These are phyloP conservation scores for Calypte anna DNA, from an alignment of 2,113 vertebrate species.

Conservation along the genomic window DNA sequence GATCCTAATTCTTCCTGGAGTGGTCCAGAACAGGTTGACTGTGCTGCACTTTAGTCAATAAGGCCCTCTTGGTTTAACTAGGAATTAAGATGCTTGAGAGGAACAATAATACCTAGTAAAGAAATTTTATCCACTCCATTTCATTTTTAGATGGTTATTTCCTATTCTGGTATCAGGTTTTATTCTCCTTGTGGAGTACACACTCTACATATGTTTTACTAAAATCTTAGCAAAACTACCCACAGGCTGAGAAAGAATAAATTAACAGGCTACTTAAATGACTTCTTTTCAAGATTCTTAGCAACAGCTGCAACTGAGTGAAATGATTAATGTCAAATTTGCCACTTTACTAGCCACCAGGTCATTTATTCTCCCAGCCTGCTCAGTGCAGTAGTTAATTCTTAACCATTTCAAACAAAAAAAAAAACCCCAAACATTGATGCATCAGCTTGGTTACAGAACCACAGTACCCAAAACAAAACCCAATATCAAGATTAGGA, in stretches of 20 bases:
- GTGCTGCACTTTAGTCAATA: neutral
- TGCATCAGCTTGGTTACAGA: neutral
- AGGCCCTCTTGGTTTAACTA: neutral
- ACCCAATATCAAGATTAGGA: neutral
- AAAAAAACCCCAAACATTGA: neutral
- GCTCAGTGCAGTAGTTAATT: neutral
- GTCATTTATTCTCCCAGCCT: neutral
- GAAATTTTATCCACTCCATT: neutral
- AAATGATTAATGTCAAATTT: constrained; percentile 24
- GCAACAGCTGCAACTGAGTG: neutral
- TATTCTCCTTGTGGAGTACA: neutral
- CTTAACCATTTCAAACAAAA: neutral
- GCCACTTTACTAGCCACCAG: neutral
- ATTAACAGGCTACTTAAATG: constrained; percentile 41
- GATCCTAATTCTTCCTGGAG: neutral
- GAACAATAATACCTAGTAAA: neutral
- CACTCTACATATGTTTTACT: neutral
- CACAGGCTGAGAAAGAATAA: neutral
- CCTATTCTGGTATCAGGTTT: neutral
- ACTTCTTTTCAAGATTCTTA: constrained; percentile 21
- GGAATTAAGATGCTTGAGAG: neutral
- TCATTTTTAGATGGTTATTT: constrained; percentile 1
- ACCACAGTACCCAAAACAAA: neutral
- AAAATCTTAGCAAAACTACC: constrained; percentile 25
- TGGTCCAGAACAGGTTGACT: neutral